phyloP scores from a whole-genome alignment of 2,797 vertebrate genomes.

The Artibeus lituratus region DNA sequence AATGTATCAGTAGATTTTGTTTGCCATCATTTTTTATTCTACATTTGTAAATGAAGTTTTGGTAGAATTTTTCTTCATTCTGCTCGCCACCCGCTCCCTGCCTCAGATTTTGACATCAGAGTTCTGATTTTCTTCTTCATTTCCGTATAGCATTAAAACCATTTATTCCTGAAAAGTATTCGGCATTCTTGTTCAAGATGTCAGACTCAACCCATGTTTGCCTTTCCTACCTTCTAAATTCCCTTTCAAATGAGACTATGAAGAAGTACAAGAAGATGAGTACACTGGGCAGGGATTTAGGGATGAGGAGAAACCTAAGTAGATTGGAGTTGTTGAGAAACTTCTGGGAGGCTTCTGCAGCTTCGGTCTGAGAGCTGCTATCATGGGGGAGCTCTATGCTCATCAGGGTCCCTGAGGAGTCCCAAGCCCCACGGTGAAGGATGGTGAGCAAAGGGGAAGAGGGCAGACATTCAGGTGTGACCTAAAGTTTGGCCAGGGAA shows the following conservation, averaged over 20 bases:
- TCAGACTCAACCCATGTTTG: background rate
- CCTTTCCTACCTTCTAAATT: background rate
- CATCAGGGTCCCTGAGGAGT: no score
- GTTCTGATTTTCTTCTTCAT: background rate
- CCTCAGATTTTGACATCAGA: background rate
- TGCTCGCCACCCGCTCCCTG: background rate
- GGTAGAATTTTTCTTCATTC: background rate
- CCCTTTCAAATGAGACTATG: background rate
- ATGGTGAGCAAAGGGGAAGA: background rate
- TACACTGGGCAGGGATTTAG: fast-evolving
- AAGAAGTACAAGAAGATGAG: background rate
- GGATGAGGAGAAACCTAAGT: background rate
- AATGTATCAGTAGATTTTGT: background rate
- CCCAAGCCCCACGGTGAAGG: background rate
- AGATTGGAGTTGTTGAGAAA: background rate
- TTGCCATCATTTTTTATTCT: background rate
- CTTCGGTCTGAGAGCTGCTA: background rate
- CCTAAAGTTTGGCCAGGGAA: background rate
- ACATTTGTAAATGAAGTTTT: background rate
- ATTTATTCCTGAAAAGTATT: background rate
- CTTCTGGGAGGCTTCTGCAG: background rate
- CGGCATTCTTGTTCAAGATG: background rate
- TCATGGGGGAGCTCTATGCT: background rate
- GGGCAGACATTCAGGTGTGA: background rate
- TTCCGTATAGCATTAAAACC: background rate